Evolutionary conservation across 2,797 vertebrate genomes (phyloP).

Genomic region (Brachyalestes nurse): DNA sequence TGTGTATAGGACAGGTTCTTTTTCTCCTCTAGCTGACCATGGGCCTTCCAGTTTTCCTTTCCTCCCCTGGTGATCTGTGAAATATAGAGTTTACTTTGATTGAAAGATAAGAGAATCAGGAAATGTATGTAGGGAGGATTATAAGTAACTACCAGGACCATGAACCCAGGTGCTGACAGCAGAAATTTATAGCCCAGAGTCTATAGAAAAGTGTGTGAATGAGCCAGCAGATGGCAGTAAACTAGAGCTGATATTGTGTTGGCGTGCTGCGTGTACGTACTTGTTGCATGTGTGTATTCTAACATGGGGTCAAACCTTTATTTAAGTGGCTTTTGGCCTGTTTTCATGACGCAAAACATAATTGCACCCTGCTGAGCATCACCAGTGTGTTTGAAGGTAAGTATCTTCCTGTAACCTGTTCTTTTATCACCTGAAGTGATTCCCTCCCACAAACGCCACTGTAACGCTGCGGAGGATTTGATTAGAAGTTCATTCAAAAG

Average conservation of each 20-base stretch:
- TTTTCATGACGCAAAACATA: slow-evolving; percentile 50
- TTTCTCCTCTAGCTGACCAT: too few species aligned
- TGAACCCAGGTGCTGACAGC: not conserved
- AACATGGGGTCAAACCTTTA: slow-evolving; percentile 40
- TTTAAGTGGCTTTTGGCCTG: slow-evolving; percentile 29
- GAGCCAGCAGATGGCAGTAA: slow-evolving; percentile 49
- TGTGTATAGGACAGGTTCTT: too few species aligned
- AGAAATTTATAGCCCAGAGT: not conserved
- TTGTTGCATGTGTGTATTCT: slow-evolving; percentile 15
- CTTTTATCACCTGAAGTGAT: slow-evolving; percentile 54
- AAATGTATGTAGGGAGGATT: not conserved
- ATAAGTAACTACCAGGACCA: not conserved
- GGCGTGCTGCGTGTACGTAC: slow-evolving; percentile 12
- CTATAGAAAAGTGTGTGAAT: not conserved
- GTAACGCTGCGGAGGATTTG: slow-evolving; percentile 24
- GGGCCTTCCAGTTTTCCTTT: not conserved
- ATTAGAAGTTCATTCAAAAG: slow-evolving; percentile 40
- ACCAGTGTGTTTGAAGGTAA: slow-evolving; percentile 40
- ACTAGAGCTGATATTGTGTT: not conserved
- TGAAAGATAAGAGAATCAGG: not conserved
- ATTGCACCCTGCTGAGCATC: slow-evolving; percentile 37
- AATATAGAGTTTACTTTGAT: not conserved
- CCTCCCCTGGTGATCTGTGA: not conserved
- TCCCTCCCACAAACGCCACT: slow-evolving; percentile 47
- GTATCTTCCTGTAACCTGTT: slow-evolving; percentile 35